Conservation (phyloP, 2,113 vertebrate genomes). For the Seriola aureovittata region DNA sequence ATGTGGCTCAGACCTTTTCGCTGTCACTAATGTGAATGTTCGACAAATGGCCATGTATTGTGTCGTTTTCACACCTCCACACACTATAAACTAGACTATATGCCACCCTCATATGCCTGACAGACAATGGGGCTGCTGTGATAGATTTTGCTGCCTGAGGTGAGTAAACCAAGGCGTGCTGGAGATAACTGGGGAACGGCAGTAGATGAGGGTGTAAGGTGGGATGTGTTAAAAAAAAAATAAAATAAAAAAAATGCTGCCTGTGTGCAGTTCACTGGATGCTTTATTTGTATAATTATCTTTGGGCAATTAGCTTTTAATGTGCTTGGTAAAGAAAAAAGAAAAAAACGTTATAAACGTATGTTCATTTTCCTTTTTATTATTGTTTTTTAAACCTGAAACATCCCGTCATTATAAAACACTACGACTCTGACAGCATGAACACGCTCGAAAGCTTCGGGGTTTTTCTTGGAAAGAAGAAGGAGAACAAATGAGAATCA, state of each 20-base stretch:
- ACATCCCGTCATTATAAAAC: conserved; percentile 33
- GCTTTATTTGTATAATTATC: conserved; percentile 64
- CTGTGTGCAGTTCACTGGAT: conserved; percentile 78
- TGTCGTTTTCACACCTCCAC: conserved; percentile 43
- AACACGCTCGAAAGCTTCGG: conserved; percentile 1
- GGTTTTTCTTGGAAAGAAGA: background rate
- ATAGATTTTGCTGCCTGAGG: conserved; percentile 8
- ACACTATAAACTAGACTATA: background rate
- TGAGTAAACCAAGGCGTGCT: conserved; percentile 18
- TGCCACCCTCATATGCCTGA: background rate
- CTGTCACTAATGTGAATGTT: conserved; percentile 62
- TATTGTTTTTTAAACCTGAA: conserved; percentile 27
- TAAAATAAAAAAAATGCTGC: conserved; percentile 19
- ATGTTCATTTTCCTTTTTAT: background rate
- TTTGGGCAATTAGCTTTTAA: conserved; percentile 48
- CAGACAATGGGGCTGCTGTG: conserved; percentile 11
- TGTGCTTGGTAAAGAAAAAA: conserved; percentile 22
- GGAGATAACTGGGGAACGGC: conserved; percentile 19
- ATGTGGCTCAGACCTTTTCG: conserved; percentile 26
- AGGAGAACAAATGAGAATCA: conserved; percentile 4
- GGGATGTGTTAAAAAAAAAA: conserved; percentile 4
- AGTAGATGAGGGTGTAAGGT: conserved; percentile 7
- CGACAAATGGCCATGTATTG: conserved; percentile 45
- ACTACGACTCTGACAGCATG: conserved; percentile 15
- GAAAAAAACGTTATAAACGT: background rate